Conservation (phyloP, 2,113 vertebrate species). For the Nycticorax nycticorax region DNA sequence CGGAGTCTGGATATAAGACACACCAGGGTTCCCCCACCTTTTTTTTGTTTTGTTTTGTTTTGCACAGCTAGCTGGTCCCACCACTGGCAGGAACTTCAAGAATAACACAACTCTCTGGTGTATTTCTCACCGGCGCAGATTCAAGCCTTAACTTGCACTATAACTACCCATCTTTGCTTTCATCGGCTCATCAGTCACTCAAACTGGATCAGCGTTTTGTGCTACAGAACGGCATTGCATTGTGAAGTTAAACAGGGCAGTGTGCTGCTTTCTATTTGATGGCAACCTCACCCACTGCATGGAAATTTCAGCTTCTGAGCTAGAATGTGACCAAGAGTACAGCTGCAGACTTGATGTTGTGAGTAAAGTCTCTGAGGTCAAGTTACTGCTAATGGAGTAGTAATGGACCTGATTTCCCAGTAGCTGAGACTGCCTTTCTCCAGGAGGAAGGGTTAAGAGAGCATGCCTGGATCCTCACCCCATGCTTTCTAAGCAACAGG, state of each 20-base stretch:
- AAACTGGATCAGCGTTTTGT: not conserved
- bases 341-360: not conserved
- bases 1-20: not conserved
- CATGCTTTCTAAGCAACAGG: not conserved
- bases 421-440: not conserved
- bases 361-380: not conserved
- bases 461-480: not conserved
- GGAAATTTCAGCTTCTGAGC: not conserved
- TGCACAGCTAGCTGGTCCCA: not conserved
- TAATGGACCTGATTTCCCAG: not conserved
- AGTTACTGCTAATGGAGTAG: not conserved
- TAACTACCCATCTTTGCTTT: not conserved
- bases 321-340: not conserved
- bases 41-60: not conserved
- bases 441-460: not conserved
- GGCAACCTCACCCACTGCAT: rapidly evolving
- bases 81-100: not conserved
- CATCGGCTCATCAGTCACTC: not conserved
- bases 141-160: not conserved
- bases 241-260: not conserved
- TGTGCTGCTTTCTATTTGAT: not conserved
- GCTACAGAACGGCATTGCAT: not conserved
- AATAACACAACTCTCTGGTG: not conserved
- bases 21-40: not conserved
- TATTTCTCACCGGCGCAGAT: not conserved